These are phyloP conservation scores for Bolborhynchus lineola DNA, from an alignment of 2,113 vertebrate species.

Conservation along the genomic window DNA sequence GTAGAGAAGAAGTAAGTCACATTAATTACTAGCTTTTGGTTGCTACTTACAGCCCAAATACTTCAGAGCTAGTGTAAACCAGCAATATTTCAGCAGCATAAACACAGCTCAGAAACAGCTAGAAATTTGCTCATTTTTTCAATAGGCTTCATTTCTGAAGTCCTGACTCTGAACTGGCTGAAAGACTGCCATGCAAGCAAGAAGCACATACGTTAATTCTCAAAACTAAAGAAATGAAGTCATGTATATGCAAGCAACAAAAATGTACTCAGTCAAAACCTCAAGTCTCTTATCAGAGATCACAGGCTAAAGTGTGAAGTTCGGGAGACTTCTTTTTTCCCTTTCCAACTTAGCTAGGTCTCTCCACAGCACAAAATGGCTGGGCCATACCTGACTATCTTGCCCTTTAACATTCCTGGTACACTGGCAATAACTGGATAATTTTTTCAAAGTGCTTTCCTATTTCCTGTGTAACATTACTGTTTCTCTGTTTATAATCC, in stretches of 20 bases:
- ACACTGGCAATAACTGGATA: neutral
- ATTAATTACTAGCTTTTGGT: neutral
- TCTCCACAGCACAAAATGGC: neutral
- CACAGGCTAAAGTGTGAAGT: neutral
- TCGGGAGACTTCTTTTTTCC: neutral
- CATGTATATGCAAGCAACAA: neutral
- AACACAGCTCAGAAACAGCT: neutral
- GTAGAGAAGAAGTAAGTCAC: neutral
- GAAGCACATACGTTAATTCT: neutral
- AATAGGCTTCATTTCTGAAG: neutral
- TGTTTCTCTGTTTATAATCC: neutral
- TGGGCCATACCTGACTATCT: neutral
- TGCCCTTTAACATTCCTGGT: neutral
- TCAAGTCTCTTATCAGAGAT: neutral
- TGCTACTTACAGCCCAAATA: neutral
- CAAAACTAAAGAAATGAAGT: neutral
- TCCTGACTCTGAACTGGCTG: neutral
- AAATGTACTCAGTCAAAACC: neutral
- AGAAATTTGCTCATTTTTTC: neutral
- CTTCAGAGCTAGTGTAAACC: neutral
- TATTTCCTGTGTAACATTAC: neutral
- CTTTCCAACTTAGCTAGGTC: fast-evolving
- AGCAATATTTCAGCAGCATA: neutral
- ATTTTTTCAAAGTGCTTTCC: neutral
- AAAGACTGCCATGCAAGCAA: neutral